These are phyloP conservation scores for Steinernema feltiae DNA, from an alignment of 1,140 invertebrate genomes.

Conservation along the genomic window DNA sequence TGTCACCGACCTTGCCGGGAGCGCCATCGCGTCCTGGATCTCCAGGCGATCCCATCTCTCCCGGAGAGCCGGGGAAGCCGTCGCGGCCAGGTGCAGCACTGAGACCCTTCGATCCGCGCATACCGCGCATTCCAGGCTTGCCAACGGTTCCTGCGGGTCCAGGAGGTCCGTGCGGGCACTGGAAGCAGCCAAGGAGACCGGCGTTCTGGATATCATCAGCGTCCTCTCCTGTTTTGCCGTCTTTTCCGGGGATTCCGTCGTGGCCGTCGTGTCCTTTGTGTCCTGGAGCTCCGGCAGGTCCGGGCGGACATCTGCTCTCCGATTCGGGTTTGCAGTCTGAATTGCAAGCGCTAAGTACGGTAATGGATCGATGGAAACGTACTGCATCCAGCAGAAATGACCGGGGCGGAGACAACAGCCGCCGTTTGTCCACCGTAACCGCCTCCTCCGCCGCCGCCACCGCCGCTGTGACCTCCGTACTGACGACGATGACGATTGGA, in stretches of 20 bases:
- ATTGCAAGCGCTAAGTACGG: not conserved
- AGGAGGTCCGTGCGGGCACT: constrained; percentile 36
- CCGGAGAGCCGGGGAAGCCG: not conserved
- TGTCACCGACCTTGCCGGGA: not conserved
- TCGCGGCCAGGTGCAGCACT: not conserved
- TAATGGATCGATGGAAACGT: constrained; percentile 23
- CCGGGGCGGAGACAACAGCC: constrained; percentile 12
- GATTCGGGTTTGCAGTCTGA: constrained; percentile 25
- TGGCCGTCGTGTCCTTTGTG: constrained; percentile 24
- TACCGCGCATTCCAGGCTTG: constrained; percentile 43
- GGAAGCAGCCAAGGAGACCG: constrained; percentile 40
- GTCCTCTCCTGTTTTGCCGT: constrained; percentile 35
- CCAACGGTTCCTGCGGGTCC: constrained; percentile 28
- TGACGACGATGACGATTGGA: constrained; percentile 37
- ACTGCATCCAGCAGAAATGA: constrained; percentile 26
- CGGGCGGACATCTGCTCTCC: constrained; percentile 39
- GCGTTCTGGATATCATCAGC: constrained; percentile 44
- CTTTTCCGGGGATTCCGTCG: constrained; percentile 26
- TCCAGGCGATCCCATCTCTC: constrained; percentile 16
- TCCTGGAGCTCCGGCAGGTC: constrained; percentile 36
- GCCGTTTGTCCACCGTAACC: not conserved
- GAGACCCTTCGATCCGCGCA: constrained; percentile 35
- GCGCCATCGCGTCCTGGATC: not conserved
- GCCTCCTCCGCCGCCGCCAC: not conserved
- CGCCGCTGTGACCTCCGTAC: constrained; percentile 39